A percentile compares a stretch with the other conserved stretches of the same genome.
These are phyloP conservation scores for Plutella xylostella DNA, from an alignment of 2,888 invertebrate genomes.

Conservation along the genomic window DNA sequence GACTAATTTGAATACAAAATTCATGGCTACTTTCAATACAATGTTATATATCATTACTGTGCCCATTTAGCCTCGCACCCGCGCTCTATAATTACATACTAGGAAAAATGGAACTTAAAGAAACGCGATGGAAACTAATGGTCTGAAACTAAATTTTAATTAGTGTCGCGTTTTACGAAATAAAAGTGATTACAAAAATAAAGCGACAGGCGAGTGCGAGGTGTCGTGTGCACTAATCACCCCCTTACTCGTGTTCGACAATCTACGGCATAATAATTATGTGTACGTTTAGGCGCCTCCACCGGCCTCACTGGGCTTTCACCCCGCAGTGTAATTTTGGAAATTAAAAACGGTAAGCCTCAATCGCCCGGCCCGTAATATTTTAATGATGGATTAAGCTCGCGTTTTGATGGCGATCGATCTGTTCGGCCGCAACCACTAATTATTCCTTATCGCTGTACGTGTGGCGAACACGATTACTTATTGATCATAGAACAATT, in stretches of 20 bases:
- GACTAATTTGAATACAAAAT: conserved; percentile 68
- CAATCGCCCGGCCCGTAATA: conserved; percentile 62
- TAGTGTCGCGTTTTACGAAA: conserved; percentile 68
- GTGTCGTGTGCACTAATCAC: conserved; percentile 25
- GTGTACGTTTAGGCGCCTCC: conserved; percentile 53
- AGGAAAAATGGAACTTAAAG: conserved; percentile 62
- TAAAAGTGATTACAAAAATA: conserved; percentile 67
- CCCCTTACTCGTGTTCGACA: conserved; percentile 46
- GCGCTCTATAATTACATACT: conserved; percentile 57
- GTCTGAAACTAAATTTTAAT: conserved; percentile 71
- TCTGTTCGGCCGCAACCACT: conserved; percentile 67
- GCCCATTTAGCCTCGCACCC: conserved; percentile 63
- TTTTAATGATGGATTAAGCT: conserved; percentile 69
- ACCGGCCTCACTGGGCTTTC: no score
- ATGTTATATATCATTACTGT: conserved; percentile 65
- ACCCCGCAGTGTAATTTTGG: conserved; percentile 61
- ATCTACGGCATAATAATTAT: conserved; percentile 64
- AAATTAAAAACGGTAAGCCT: conserved; percentile 68
- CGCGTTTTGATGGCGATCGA: conserved; percentile 66
- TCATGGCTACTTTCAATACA: conserved; percentile 58
- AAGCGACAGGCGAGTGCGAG: conserved; percentile 54
- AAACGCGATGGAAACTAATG: conserved; percentile 67
- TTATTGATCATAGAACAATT: conserved; percentile 68
- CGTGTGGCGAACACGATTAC: conserved; percentile 68
- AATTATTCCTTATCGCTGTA: conserved; percentile 67